Evolutionary conservation across 2,113 vertebrate genomes (phyloP), one percentile per base, ranked within the genome.

Genomic region (Colistium nudipinnis): DNA sequence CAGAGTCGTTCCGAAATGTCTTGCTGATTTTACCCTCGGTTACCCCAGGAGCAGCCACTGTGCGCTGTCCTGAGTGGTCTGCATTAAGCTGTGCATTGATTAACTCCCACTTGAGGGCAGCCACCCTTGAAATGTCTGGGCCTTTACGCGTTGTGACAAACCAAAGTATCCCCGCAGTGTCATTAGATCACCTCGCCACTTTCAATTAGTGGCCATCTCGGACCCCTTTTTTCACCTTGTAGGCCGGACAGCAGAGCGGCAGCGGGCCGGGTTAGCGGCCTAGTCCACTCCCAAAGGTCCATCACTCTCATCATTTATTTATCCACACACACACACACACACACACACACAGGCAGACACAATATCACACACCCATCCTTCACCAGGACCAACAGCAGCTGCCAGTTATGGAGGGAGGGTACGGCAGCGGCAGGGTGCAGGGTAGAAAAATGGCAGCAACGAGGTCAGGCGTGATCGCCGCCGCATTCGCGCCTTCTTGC

Each of bases 111-210:
- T 67, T 73, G 70, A 90, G 70, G 28, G 76, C 82, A 87, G 76
- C 79, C 82, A 85, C 64, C 80, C 87, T 76, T 86, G 72, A 92
- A 87, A 76, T 62, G 56, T 12, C 55, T 74, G 25, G 41, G 45
- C 44, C 70, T 80, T 91, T 80, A 91, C 85, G 60, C 77, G 67
- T 83, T 89, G 73, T 92, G 90, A 92, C 88, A 93, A 92, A 85
- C 85, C 82, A 66, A 56, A 88, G 87, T 84, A 71, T 88, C 89
- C 88, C 87, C 6, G 67, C 75, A 60, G 90, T 88, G 88, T 85
- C 83, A 89, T 90, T 80, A 87, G 85, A 88, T 93, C 87, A 89
- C 80, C 70, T 74, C 62, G 74, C 81, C 89, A 80, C 89, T 86
- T 91, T 69, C 77, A 88, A 89, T 91, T 91, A 88, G 78, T 22